phyloP scores from a whole-genome alignment of 2,797 vertebrate species.

The Phrynocephalus vlangalii region DNA sequence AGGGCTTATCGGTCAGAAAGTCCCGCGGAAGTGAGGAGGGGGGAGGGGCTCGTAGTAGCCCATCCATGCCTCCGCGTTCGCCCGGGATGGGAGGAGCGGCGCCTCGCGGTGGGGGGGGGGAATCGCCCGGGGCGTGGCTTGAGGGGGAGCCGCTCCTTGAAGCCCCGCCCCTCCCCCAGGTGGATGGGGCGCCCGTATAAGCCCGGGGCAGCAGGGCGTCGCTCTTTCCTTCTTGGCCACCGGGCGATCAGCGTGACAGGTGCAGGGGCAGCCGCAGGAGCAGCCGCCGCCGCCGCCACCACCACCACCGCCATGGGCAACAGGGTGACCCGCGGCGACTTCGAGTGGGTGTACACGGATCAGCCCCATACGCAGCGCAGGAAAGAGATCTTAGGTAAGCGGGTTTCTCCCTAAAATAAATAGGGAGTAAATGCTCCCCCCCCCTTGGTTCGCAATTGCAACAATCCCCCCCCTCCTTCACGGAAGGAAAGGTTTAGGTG shows the following conservation, averaged over 20 bases:
- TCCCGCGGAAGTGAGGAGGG: neutral
- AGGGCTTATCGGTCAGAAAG: no score
- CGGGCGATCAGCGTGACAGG: no score
- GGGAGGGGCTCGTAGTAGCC: neutral
- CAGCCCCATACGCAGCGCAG: constrained; percentile 83
- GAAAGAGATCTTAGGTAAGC: constrained; percentile 81
- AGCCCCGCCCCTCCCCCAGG: neutral
- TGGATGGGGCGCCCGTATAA: neutral
- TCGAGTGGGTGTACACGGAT: constrained; percentile 84
- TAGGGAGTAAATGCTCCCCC: neutral
- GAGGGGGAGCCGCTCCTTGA: no score
- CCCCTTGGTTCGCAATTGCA: neutral
- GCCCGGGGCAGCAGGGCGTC: neutral
- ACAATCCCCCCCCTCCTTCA: neutral
- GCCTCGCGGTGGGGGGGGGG: neutral
- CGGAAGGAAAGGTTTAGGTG: neutral
- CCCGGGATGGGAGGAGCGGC: no score
- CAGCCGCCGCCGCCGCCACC: neutral
- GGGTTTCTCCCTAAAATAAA: no score
- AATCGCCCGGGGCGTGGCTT: neutral
- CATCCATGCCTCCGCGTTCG: no score
- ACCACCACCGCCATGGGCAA: constrained; percentile 74
- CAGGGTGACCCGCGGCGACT: constrained; percentile 73
- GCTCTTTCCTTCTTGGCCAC: neutral
- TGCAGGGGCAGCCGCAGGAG: neutral